Conservation (phyloP, 2,888 invertebrate genomes). For the Cephus pulcher region DNA sequence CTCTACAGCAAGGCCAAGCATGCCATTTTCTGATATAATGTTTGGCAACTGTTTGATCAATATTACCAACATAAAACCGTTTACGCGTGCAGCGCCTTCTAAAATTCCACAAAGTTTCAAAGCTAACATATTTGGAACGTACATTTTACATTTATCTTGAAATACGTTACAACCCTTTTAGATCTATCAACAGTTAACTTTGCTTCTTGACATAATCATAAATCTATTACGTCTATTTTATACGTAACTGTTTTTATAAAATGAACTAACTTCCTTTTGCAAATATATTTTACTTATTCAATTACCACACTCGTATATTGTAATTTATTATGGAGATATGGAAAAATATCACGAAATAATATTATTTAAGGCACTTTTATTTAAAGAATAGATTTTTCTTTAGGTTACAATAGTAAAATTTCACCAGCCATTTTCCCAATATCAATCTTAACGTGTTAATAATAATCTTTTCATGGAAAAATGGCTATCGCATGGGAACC, state of each 20-base stretch:
- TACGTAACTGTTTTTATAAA: not conserved
- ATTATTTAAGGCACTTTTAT: conserved; percentile 59
- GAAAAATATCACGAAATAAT: conserved; percentile 19
- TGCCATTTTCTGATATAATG: not conserved
- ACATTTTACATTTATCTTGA: not conserved
- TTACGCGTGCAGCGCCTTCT: not conserved
- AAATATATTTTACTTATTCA: not conserved
- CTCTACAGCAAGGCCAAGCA: not conserved
- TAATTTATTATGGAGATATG: not conserved
- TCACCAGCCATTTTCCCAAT: conserved; percentile 36
- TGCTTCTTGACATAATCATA: not conserved
- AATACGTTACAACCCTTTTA: not conserved
- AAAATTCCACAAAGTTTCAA: not conserved
- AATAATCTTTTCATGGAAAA: conserved; percentile 17
- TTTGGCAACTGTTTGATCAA: not conserved
- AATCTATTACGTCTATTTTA: not conserved
- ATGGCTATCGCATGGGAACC: conserved; percentile 37
- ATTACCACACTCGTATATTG: not conserved
- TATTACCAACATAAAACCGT: not conserved
- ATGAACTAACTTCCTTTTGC: not conserved
- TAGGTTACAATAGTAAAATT: conserved; percentile 50
- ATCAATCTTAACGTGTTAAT: conserved; percentile 11
- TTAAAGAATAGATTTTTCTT: conserved; percentile 50
- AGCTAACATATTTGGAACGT: not conserved
- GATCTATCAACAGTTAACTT: not conserved